These are phyloP conservation scores for Tiphia femorata DNA, from an alignment of 2,888 invertebrate genomes.

Conservation along the genomic window DNA sequence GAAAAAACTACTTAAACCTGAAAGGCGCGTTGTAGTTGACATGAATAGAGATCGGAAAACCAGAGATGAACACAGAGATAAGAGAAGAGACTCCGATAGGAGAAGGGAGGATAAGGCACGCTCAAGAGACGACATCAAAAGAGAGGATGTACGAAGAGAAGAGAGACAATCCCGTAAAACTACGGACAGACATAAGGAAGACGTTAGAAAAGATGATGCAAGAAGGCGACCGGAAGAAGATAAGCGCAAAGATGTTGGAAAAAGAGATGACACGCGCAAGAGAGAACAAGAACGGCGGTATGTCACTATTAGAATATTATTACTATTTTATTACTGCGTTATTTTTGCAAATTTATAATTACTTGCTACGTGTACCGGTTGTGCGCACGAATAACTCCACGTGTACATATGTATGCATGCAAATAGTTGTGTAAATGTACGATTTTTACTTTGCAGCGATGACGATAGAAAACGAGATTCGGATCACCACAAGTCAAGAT, in stretches of 20 bases:
- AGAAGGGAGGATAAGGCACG: constrained; percentile 58
- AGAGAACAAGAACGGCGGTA: constrained; percentile 65
- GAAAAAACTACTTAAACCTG: constrained; percentile 55
- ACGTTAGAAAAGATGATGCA: constrained; percentile 67
- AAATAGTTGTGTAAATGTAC: not conserved
- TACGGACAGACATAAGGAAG: constrained; percentile 65
- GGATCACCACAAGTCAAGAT: constrained; percentile 47
- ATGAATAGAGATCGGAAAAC: constrained; percentile 58
- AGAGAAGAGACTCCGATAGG: constrained; percentile 52
- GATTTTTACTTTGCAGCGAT: constrained; percentile 43
- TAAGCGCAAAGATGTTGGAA: constrained; percentile 61
- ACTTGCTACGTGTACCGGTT: too few species aligned
- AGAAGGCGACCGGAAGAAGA: constrained; percentile 63
- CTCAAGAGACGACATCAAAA: constrained; percentile 51
- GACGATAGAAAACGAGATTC: constrained; percentile 55
- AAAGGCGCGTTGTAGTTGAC: constrained; percentile 63
- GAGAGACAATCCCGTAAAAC: constrained; percentile 68
- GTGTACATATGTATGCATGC: not conserved
- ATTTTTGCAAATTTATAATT: too few species aligned
- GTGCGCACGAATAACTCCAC: too few species aligned
- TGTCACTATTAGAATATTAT: constrained; percentile 37
- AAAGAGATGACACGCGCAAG: constrained; percentile 64
- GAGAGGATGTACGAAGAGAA: constrained; percentile 67
- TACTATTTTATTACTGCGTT: not conserved
- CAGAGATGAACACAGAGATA: constrained; percentile 56